These are phyloP conservation scores for Mormyrops attenuatus DNA, from an alignment of 2,797 vertebrate species.

Conservation along the genomic window DNA sequence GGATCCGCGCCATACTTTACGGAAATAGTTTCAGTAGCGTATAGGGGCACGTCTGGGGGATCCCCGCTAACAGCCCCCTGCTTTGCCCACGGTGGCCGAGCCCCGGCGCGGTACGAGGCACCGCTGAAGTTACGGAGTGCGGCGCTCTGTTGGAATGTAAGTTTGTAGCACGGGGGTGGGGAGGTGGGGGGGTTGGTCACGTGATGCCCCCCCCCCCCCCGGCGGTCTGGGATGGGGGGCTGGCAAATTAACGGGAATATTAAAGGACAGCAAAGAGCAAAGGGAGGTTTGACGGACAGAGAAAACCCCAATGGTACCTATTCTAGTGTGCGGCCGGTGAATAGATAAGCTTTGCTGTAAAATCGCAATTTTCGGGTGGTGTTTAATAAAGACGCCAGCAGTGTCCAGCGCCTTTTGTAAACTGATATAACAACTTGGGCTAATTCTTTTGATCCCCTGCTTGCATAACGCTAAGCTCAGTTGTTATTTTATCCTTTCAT, in stretches of 20 bases:
- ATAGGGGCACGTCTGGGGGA: neutral
- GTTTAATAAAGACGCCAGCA: neutral
- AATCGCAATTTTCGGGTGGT: neutral
- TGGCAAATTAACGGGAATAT: neutral
- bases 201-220: conserved; percentile 54
- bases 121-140: conserved; percentile 58
- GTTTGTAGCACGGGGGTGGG: conserved; percentile 57
- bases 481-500: neutral
- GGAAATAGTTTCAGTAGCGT: neutral
- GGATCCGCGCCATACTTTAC: neutral
- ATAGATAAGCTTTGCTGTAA: neutral
- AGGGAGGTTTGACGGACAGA: neutral
- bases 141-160: conserved; percentile 75
- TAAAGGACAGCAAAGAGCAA: neutral
- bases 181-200: conserved; percentile 56
- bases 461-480: neutral
- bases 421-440: neutral
- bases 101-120: conserved; percentile 28
- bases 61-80: neutral
- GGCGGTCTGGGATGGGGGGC: neutral
- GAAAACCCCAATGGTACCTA: neutral
- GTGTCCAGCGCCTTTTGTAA: neutral
- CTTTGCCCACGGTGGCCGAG: neutral
- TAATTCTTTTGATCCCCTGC: neutral
- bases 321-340: neutral